These are phyloP conservation scores for Anolis apletophallus DNA, from an alignment of 2,797 vertebrate species.

Conservation along the genomic window DNA sequence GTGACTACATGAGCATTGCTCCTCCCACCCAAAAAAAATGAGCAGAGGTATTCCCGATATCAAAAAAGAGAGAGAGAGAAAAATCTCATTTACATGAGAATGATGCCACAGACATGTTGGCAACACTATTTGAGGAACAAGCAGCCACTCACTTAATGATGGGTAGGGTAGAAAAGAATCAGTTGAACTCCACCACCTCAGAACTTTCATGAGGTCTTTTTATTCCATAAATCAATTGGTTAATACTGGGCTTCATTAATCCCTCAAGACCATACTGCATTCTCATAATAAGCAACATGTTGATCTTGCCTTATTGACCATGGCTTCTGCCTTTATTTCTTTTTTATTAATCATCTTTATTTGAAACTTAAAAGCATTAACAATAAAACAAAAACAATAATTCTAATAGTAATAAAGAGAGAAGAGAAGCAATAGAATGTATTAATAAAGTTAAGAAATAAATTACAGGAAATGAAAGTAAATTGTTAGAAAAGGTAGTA, in stretches of 20 bases:
- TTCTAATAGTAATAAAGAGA: too few species aligned
- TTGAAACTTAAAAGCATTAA: too few species aligned
- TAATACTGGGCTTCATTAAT: neutral
- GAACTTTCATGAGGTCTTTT: neutral
- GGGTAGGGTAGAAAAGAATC: neutral
- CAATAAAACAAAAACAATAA: too few species aligned
- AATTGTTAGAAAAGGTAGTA: too few species aligned
- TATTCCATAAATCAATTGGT: neutral
- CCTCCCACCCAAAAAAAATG: neutral
- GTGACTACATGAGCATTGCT: neutral
- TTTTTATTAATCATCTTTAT: too few species aligned
- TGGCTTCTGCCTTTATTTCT: neutral
- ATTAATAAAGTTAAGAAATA: too few species aligned
- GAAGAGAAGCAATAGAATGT: too few species aligned
- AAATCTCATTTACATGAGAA: neutral
- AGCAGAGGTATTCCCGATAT: neutral
- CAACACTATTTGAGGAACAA: too few species aligned
- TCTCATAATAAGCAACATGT: neutral
- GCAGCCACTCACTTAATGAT: neutral
- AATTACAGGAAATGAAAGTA: too few species aligned
- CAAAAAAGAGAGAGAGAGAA: neutral
- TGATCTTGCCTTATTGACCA: neutral
- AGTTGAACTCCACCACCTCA: too few species aligned
- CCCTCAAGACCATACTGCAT: neutral
- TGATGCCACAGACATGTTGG: neutral